phyloP scores from a whole-genome alignment of 2,888 invertebrate species.

The Frankliniella intonsa region DNA sequence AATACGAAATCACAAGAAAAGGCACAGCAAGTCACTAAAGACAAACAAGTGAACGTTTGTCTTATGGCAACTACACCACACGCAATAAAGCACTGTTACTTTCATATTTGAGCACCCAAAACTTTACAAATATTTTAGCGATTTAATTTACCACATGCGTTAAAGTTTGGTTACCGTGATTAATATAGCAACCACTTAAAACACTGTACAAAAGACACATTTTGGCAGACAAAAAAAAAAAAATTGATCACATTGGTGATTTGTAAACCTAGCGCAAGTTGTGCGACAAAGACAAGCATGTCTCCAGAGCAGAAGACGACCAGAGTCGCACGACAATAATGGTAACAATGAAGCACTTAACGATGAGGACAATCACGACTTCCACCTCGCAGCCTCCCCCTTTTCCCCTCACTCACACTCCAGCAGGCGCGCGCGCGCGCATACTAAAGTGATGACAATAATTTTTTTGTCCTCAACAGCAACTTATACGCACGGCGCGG shows the following conservation, averaged over 20 bases:
- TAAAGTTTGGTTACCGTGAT: no score
- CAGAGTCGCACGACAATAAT: not conserved
- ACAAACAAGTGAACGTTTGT: not conserved
- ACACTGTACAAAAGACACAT: not conserved
- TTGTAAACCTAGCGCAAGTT: not conserved
- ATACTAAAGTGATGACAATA: no score
- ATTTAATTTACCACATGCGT: not conserved
- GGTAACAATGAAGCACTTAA: not conserved
- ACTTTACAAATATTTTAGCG: not conserved
- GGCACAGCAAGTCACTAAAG: conserved; percentile 3
- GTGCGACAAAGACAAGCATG: not conserved
- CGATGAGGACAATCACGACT: no score
- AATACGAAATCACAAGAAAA: not conserved
- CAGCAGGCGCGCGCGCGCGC: no score
- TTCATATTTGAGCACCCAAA: conserved; percentile 4
- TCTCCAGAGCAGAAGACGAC: not conserved
- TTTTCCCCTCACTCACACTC: no score
- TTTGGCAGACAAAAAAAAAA: no score
- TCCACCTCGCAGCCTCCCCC: no score
- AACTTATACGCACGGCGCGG: no score
- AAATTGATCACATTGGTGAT: not conserved
- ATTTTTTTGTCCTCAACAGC: no score
- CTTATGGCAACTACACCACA: conserved; percentile 6
- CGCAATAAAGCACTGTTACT: not conserved
- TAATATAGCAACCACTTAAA: not conserved